Base-by-base conservation (phyloP, 2,797 vertebrate species). In the Liparis tanakae region DNA sequence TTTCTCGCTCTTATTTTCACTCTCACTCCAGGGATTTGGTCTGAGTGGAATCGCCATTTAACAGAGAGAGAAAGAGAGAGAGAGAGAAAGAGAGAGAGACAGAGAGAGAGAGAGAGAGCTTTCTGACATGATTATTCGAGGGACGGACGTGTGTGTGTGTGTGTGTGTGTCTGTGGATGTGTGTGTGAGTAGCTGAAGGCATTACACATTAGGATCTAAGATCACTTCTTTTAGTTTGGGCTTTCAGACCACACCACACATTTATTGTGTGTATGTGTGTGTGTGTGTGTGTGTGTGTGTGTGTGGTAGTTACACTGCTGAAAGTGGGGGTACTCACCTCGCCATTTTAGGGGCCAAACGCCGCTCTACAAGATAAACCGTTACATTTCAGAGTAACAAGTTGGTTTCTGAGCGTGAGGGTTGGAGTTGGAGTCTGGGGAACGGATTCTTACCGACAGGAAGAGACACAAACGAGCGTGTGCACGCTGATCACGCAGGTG, bases 21-120 rank as follows among this genome's bases (percentile, higher is more conserved):
- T 79, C 81, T 85, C 81, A 83, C 82, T 89, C 66, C 51, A 81
- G 87, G 82, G 88, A 89, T 91, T 91, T 89, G 77, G 55, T 83
- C 66, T 33, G 69, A 90, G 80, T 75, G 69, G 83, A 82, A 64
- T 59, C 81, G 74, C 76, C 71, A 74, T 89, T 86, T 85, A 78
- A 82, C 72, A 81, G 58, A 67, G 58, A 3, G 2, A 33, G 50
- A 25, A 30, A 13, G 48, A 22, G 63, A 10, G 61, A 22, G 53
- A 44, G 68, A 22, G 4, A 18, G 50, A 36, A 22, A 14, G 41
- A 41, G 39, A 41, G 10, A 41, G 39, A 41, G 39, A 41, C 44
- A 33, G 36, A 13, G 48, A 22, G 67, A 10, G 67, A 7, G 70
- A 20, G 83, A n/a, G n/a, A n/a, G n/a, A n/a, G n/a, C n/a, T 59